Conservation (phyloP, 64 coral and sea anemone species). For the Trachythela sp. region DNA sequence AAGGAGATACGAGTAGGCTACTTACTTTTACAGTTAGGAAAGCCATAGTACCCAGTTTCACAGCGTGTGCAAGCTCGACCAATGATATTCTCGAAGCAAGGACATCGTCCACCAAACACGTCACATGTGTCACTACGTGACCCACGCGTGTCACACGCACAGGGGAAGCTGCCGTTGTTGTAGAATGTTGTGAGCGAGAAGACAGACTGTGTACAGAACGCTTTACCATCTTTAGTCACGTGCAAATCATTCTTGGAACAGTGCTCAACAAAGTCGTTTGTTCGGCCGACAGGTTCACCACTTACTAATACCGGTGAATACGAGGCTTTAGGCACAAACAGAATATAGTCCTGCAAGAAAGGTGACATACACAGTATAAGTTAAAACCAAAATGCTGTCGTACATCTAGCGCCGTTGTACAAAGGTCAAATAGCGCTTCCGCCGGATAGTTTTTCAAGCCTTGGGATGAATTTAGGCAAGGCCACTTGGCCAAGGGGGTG, state of each 20-base stretch:
- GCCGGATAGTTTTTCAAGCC: no score
- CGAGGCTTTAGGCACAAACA: conserved; percentile 65
- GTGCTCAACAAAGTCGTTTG: conserved; percentile 61
- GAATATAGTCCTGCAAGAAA: conserved; percentile 59
- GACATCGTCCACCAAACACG: conserved; percentile 84
- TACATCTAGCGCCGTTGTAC: no score
- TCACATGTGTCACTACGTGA: conserved; percentile 61
- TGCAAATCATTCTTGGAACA: conserved; percentile 67
- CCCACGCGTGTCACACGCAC: conserved; percentile 64
- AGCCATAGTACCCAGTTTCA: conserved; percentile 94
- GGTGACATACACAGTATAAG: no score
- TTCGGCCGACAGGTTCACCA: conserved; percentile 42
- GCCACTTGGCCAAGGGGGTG: no score
- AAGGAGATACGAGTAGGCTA: background rate
- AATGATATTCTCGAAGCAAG: conserved; percentile 78
- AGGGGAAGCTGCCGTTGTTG: conserved; percentile 70
- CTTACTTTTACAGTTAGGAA: conserved; percentile 95
- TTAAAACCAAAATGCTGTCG: no score
- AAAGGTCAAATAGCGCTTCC: no score
- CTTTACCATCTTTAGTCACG: conserved; percentile 44
- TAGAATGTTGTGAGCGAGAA: conserved; percentile 81
- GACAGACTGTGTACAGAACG: conserved; percentile 55
- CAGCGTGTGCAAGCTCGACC: conserved; percentile 81
- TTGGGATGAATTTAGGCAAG: no score
- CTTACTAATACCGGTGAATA: conserved; percentile 55